Evolutionary conservation across 2,888 invertebrate species (phyloP).

Genomic region (Drosophila nr. perissopoda): DNA sequence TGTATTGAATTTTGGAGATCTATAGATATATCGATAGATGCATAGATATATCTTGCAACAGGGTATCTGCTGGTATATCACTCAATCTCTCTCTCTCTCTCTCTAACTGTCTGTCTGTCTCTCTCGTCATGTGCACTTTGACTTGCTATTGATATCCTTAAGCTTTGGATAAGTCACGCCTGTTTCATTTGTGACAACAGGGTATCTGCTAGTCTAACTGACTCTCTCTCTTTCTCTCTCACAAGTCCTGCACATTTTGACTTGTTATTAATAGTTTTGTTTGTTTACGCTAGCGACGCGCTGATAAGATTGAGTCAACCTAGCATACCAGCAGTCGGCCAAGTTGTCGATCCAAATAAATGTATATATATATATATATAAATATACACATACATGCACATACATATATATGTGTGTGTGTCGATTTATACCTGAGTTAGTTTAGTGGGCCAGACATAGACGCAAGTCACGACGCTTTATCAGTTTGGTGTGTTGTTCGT

Average conservation of each 20-base stretch:
- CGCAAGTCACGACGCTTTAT: slow-evolving; percentile 17
- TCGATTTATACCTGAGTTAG: slow-evolving; percentile 39
- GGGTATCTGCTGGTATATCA: rapidly evolving
- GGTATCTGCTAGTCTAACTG: neutral
- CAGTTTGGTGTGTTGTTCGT: slow-evolving; percentile 30
- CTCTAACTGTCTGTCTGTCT: neutral
- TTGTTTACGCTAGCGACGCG: slow-evolving; percentile 53
- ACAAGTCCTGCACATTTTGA: slow-evolving; percentile 22
- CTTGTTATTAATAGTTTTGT: slow-evolving; percentile 58
- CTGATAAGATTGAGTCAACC: slow-evolving; percentile 58
- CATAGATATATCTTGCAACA: neutral
- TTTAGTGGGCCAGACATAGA: slow-evolving; percentile 27
- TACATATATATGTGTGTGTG: neutral
- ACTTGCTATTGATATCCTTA: neutral
- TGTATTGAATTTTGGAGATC: neutral
- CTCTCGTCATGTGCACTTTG: neutral
- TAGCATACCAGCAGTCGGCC: slow-evolving; percentile 33
- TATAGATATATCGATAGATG: neutral
- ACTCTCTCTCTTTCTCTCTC: neutral
- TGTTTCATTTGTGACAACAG: neutral
- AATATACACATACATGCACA: neutral
- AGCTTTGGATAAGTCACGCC: neutral
- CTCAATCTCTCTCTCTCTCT: neutral
- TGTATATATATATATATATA: neutral
- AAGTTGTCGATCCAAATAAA: slow-evolving; percentile 31